Conservation (phyloP, 2,113 vertebrate species). For the Ceuthmochares aereus region DNA sequence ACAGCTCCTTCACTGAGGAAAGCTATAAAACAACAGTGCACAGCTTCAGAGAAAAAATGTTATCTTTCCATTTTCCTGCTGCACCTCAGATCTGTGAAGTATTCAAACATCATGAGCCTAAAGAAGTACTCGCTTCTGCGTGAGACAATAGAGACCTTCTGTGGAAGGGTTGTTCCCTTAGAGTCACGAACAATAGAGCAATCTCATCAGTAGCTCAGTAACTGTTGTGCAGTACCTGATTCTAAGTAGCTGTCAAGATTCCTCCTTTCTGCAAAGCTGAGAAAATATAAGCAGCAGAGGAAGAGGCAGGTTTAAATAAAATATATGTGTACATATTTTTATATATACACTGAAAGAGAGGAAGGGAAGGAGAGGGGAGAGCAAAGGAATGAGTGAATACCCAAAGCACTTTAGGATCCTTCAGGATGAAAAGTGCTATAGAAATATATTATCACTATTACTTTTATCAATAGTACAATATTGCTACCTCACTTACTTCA, state of each 20-base stretch:
- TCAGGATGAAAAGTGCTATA: not conserved
- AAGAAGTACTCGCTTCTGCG: not conserved
- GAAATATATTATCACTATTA: slow-evolving; percentile 32
- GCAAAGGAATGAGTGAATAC: not conserved
- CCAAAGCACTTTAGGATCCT: not conserved
- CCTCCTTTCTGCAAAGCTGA: not conserved
- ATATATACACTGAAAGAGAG: not conserved
- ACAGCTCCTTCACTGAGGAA: not conserved
- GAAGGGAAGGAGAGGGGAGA: not conserved
- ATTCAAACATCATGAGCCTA: not conserved
- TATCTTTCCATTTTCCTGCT: not conserved
- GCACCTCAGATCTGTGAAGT: not conserved
- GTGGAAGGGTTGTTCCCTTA: not conserved
- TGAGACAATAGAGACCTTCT: not conserved
- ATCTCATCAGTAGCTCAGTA: not conserved
- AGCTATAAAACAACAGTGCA: not conserved
- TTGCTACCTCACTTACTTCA: slow-evolving; percentile 43
- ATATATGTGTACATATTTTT: not conserved
- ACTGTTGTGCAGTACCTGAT: not conserved
- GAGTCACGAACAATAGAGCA: not conserved
- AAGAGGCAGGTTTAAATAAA: not conserved
- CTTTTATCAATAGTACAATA: slow-evolving; percentile 25
- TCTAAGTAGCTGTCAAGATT: not conserved
- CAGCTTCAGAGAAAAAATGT: not conserved
- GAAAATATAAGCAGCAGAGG: not conserved